A percentile compares a stretch with the other conserved stretches of the same genome.
These are phyloP conservation scores for Polylopha cassiicola DNA, from an alignment of 2,888 invertebrate species.

Conservation along the genomic window DNA sequence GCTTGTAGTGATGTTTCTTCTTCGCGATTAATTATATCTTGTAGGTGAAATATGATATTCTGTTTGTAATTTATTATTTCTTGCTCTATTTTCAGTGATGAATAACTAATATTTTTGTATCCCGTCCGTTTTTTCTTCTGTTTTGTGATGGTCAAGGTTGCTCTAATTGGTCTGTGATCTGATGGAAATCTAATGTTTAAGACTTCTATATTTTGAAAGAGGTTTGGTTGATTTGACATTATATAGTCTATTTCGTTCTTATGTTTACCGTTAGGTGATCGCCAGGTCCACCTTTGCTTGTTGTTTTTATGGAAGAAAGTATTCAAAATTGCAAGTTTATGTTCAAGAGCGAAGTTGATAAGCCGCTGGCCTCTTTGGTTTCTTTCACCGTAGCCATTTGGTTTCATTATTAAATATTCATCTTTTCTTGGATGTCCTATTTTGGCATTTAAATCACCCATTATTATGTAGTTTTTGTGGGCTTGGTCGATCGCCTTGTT, in stretches of 20 bases:
- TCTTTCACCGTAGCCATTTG: neutral
- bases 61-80: neutral
- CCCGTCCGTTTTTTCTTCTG: constrained; percentile 9
- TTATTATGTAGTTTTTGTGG: neutral
- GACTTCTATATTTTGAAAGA: constrained; percentile 12
- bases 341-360: constrained; percentile 3
- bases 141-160: constrained; percentile 3
- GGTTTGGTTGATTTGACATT: constrained; percentile 9
- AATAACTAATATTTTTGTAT: neutral
- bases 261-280: constrained; percentile 3
- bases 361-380: constrained; percentile 6
- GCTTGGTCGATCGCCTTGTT: neutral
- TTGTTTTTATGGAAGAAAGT: constrained; percentile 4
- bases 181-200: constrained; percentile 17
- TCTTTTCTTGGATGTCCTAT: constrained; percentile 2
- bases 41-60: neutral
- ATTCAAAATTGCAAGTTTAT: constrained; percentile 5
- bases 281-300: constrained; percentile 9
- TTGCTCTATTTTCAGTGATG: neutral
- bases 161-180: constrained; percentile 18
- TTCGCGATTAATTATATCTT: neutral
- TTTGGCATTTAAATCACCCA: constrained; percentile 2
- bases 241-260: constrained; percentile 21
- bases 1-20: constrained; percentile 2
- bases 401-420: constrained; percentile 1